Evolutionary conservation across 1,140 invertebrate species (phyloP).

Genomic region (Drosophila persimilis): DNA sequence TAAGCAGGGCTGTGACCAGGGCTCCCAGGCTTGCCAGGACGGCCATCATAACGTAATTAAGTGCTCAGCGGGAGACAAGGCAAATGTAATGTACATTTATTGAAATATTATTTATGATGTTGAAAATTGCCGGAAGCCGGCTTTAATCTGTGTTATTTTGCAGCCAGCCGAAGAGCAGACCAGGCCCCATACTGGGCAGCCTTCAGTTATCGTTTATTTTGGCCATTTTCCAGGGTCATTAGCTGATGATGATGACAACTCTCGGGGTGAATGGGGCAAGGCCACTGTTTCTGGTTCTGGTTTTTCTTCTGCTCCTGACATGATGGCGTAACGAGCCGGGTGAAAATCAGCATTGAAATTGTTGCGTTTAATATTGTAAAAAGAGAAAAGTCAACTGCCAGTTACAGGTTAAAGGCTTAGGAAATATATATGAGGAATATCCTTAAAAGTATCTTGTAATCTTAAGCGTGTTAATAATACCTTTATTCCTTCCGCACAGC

Average conservation of each 20-base stretch:
- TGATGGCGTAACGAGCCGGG: slow-evolving; percentile 29
- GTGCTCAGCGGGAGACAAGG: slow-evolving; percentile 31
- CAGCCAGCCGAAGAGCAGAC: not conserved
- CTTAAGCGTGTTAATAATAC: too few species aligned
- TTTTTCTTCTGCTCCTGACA: slow-evolving; percentile 2
- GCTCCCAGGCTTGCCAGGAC: not conserved
- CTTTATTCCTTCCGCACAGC: too few species aligned
- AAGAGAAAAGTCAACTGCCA: too few species aligned
- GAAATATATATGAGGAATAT: too few species aligned
- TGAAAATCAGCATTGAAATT: slow-evolving; percentile 25
- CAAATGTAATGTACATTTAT: slow-evolving; percentile 48
- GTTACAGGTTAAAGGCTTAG: not conserved
- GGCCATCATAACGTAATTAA: slow-evolving; percentile 46
- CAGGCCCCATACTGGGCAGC: slow-evolving; percentile 27
- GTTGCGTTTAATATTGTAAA: slow-evolving; percentile 10
- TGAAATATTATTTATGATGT: slow-evolving; percentile 63
- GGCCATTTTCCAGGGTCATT: slow-evolving; percentile 51
- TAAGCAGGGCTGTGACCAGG: not conserved
- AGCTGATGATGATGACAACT: slow-evolving; percentile 20
- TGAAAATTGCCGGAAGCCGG: slow-evolving; percentile 45
- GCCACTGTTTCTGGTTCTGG: not conserved
- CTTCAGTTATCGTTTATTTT: slow-evolving; percentile 52
- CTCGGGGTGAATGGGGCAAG: not conserved
- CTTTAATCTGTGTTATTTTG: slow-evolving; percentile 29
- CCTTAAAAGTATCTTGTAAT: too few species aligned